Evolutionary conservation across 2,797 vertebrate genomes (phyloP), one percentile per base, ranked within the genome.

Genomic region (Acrocephalus scirpaceus): DNA sequence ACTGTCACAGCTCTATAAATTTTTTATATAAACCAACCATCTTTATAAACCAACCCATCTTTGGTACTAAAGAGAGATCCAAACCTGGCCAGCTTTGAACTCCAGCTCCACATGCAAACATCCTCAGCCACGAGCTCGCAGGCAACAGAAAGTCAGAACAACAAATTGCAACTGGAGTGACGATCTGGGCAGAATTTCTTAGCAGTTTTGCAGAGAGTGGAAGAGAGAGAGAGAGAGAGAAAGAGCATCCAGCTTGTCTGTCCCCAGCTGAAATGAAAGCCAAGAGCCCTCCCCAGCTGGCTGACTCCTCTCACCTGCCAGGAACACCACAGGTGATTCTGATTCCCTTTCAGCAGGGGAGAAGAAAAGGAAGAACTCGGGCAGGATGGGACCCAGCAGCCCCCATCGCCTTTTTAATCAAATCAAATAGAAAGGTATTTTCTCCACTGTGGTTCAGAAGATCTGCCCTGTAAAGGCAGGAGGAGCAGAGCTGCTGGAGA

Each of bases 161-260:
- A 82, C 0, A n/a, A 25, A 45, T 8, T 11, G 4, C 45, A 53
- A 7, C 0, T 8, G 10, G 80, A 85, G 16, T 0, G 3, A n/a
- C 2, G 2, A 8, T 57, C 61, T 40, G 10, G 34, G 58, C 29
- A 18, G 13, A 75, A 19, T 17, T 21, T 19, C 57, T 2, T 26
- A 19, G 12, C 26, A 47, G 15, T 36, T 60, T 78, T 54, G 30
- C 45, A 42, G 50, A 44, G 53, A 58, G 13, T 5, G 4, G 23
- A 60, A 40, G 27, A 42, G 18, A 50, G 4, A 40, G 27, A 42
- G 18, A 50, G 4, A 2, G 1, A 57, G 25, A 50, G 4, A 2
- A 0, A 57, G 25, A 38, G 4, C 8, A 6, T 4, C 1, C 67
- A 38, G 1, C 16, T 7, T 0, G 0, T 4, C 5, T 38, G 17